Base-by-base conservation (phyloP, 2,797 vertebrate genomes). In the Philypnodon macrostomus region DNA sequence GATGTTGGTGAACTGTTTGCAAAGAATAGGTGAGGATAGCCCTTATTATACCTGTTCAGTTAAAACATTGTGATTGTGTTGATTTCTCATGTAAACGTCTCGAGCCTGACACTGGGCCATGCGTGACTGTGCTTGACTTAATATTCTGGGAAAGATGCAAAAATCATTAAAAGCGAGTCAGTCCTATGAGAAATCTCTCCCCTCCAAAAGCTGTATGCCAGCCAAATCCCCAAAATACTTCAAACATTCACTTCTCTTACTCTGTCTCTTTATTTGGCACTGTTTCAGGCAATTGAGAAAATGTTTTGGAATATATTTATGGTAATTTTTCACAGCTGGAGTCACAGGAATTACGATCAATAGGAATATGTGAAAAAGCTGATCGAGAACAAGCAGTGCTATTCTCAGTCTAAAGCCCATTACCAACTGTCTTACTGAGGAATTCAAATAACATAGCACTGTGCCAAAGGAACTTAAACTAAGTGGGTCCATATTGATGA, bases 171-270 rank as follows among this genome's bases (percentile, higher is more conserved):
- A 76, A 77, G 59, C 58, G 47, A 58, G 27, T 27, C 8, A 66
- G 55, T 66, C 72, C 67, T 63, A 47, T 32, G 63, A 73, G 67
- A 74, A 64, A 45, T 30, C 49, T 30, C 45, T 11, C 26, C 50
- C 36, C 51, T 36, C 34, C 30, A 64, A 58, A n/a, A 53, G 69
- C 53, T 75, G 66, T 70, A 70, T 60, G 59, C 45, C 37, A 67
- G 68, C 67, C 75, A 73, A 79, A 79, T 83, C 63, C 80, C 79
- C 61, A 56, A 73, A 85, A 83, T 64, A 82, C 60, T 63, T 75
- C 76, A 79, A 65, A 78, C 72, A 78, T 54, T 57, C 47, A 32
- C 37, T 62, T n/a, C 45, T 42, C 51, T 54, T 46, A 37, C 36
- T 13, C 24, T 42, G 17, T 60, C 27, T 37, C 53, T 58, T 63